Conservation (phyloP, 2,113 vertebrate species). For the Seriola rivoliana region DNA sequence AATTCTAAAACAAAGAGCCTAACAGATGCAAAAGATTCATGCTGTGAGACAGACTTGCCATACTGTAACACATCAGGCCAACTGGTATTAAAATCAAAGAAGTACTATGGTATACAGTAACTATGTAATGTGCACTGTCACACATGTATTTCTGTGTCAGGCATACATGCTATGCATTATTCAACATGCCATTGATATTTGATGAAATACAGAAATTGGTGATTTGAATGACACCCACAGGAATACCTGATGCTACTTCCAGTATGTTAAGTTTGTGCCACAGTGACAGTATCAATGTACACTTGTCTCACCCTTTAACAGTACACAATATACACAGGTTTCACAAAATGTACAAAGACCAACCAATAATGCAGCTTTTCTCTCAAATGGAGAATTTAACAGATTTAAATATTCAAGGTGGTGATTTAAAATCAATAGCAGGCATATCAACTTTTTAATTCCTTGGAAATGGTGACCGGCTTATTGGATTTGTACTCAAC, state of each 20-base stretch:
- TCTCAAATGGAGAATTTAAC: background rate
- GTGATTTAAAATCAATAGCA: constrained; percentile 8
- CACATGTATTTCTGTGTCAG: background rate
- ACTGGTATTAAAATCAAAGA: background rate
- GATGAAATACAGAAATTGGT: background rate
- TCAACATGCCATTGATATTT: background rate
- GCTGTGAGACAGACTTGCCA: constrained; percentile 23
- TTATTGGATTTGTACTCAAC: background rate
- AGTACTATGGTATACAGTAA: background rate
- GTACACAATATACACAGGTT: background rate
- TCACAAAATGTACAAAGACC: constrained; percentile 8
- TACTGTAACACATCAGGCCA: constrained; percentile 12
- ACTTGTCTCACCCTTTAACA: background rate
- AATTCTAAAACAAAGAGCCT: constrained; percentile 9
- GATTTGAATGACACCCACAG: background rate
- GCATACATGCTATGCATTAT: background rate
- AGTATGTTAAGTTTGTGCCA: constrained; percentile 8
- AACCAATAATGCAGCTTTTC: background rate
- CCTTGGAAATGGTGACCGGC: background rate
- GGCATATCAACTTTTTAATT: background rate
- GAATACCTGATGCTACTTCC: background rate
- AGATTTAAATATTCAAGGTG: background rate
- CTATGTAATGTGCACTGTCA: background rate
- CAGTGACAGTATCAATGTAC: background rate
- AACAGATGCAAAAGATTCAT: background rate